Conservation (phyloP, 2,888 invertebrate species). For the Caenorhabditis sp. region DNA sequence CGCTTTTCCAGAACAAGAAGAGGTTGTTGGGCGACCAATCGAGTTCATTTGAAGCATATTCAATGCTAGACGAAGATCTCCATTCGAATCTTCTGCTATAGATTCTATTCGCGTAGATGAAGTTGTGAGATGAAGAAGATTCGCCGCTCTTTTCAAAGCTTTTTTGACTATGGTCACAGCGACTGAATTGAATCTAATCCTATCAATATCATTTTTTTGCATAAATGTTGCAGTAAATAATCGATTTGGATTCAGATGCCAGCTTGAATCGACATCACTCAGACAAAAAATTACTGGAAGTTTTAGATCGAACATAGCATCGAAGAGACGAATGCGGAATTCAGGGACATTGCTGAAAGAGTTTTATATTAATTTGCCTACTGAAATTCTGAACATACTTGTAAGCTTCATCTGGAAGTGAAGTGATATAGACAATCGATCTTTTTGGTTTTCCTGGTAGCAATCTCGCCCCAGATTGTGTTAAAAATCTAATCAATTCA, state of each 20-base stretch:
- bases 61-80: conserved; percentile 29
- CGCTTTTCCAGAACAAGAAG: conserved; percentile 7
- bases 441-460: not conserved
- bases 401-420: conserved; percentile 27
- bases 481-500: conserved; percentile 16
- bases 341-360: conserved; percentile 14
- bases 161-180: conserved; percentile 30
- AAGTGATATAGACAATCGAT: conserved; percentile 11
- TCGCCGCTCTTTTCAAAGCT: conserved; percentile 15
- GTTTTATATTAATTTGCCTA: no score
- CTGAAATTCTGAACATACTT: conserved; percentile 2
- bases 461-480: conserved; percentile 12
- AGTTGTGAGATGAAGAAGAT: not conserved
- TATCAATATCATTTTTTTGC: conserved; percentile 16
- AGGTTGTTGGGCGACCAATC: not conserved
- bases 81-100: conserved; percentile 15
- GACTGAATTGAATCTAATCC: conserved; percentile 21
- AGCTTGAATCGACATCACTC: conserved; percentile 17
- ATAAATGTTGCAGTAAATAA: conserved; percentile 8
- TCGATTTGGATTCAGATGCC: conserved; percentile 26
- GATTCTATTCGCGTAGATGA: conserved; percentile 9
- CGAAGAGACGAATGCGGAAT: conserved; percentile 15
- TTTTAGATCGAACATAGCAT: not conserved
- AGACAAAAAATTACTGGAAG: conserved; percentile 31
- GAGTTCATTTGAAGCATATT: conserved; percentile 37